Evolutionary conservation across 2,888 invertebrate genomes (phyloP).

Genomic region (Phania funesta): DNA sequence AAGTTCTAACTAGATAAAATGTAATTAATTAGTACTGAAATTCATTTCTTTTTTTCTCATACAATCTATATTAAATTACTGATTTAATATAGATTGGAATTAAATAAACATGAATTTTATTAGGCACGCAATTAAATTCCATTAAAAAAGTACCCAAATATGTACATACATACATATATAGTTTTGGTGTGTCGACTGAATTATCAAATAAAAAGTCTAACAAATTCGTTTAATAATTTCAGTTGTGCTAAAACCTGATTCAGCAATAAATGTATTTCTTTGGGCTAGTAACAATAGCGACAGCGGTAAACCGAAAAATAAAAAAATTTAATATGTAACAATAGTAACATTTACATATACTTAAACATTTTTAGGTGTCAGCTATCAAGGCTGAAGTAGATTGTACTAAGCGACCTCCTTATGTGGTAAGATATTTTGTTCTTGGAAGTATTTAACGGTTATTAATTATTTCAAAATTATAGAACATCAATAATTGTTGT

Average conservation of each 20-base stretch:
- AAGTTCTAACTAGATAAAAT: no score
- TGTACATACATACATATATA: no score
- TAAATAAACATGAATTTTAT: conserved; percentile 7
- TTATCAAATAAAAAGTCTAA: conserved; percentile 35
- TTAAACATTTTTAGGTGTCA: conserved; percentile 23
- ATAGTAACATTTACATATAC: background rate
- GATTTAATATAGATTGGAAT: conserved; percentile 14
- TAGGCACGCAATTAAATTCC: conserved; percentile 44
- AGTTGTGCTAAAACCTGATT: conserved; percentile 11
- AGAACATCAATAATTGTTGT: conserved; percentile 43
- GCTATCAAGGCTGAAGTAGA: conserved; percentile 34
- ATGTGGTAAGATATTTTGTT: conserved; percentile 25
- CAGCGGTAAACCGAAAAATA: conserved; percentile 21
- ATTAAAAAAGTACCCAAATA: background rate
- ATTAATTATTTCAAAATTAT: background rate
- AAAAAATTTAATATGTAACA: background rate
- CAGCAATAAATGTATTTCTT: background rate
- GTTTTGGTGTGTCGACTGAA: background rate
- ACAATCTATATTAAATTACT: no score
- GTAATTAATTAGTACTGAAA: no score
- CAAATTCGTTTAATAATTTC: background rate
- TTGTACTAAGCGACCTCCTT: conserved; percentile 18
- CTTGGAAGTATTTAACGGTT: background rate
- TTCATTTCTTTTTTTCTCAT: no score
- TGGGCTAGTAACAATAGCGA: background rate